Percentiles rank a stretch among this genome's conserved stretches.
Evolutionary conservation across 2,797 vertebrate genomes (phyloP).

Genomic region (Oceanodroma leucorhoa): DNA sequence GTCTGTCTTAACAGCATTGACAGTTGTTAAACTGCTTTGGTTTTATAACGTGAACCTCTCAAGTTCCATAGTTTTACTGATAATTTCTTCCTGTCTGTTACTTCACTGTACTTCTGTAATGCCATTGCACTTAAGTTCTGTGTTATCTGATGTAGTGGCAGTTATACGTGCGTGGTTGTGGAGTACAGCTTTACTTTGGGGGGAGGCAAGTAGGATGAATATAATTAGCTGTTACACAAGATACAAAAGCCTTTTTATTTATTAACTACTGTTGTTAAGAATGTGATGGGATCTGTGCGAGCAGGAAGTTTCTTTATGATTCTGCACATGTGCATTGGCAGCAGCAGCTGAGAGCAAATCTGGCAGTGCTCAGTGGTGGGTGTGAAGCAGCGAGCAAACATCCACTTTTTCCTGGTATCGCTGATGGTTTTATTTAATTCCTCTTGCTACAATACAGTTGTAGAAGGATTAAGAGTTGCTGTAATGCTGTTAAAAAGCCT

Average conservation of each 20-base stretch:
- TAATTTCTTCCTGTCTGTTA: constrained; percentile 3
- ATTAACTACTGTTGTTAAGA: constrained; percentile 58
- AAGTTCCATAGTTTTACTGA: background rate
- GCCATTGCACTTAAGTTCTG: background rate
- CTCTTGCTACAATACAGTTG: background rate
- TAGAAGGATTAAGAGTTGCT: background rate
- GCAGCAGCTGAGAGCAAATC: constrained; percentile 50
- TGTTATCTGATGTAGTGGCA: background rate
- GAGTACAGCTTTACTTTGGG: background rate
- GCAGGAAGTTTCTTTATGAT: constrained; percentile 61
- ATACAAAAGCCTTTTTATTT: constrained; percentile 68
- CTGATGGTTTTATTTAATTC: constrained; percentile 7
- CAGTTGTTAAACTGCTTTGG: background rate
- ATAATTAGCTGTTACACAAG: constrained; percentile 48
- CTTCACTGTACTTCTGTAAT: background rate
- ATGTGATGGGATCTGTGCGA: constrained; percentile 42
- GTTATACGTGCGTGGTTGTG: background rate
- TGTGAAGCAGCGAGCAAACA: constrained; percentile 34
- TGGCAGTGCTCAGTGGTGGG: constrained; percentile 29
- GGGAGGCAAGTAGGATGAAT: background rate
- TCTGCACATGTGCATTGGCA: constrained; percentile 64
- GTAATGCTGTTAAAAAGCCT: background rate
- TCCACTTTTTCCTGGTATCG: background rate
- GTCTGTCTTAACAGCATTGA: background rate
- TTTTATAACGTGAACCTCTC: background rate